These are phyloP conservation scores for Cariama cristata DNA, from an alignment of 2,113 vertebrate species.

Conservation along the genomic window DNA sequence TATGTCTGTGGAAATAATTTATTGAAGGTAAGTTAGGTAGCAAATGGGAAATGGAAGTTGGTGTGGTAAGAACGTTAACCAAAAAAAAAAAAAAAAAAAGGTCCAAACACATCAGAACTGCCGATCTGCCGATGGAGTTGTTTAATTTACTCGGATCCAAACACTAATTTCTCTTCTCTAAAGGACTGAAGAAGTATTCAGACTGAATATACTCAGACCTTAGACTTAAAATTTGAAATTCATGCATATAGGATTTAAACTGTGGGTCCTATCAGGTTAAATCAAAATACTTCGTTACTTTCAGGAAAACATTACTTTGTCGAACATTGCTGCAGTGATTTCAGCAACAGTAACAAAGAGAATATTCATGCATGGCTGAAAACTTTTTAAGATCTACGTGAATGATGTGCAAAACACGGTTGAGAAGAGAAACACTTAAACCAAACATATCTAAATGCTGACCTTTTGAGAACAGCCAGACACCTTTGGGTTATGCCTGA, in stretches of 20 bases:
- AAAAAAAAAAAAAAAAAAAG: background rate
- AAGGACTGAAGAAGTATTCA: background rate
- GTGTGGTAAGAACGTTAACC: background rate
- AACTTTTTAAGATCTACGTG: background rate
- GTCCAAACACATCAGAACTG: background rate
- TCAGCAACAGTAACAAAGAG: background rate
- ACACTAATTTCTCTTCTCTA: background rate
- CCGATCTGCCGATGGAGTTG: background rate
- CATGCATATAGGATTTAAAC: background rate
- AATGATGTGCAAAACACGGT: background rate
- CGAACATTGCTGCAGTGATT: background rate
- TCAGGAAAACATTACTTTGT: background rate
- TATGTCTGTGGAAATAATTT: background rate
- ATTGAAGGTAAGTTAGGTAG: background rate
- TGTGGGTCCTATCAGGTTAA: background rate
- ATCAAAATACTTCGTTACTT: background rate
- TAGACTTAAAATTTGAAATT: background rate
- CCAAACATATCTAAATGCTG: background rate
- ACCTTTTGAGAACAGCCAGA: background rate
- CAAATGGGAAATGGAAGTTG: background rate
- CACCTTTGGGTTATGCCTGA: background rate
- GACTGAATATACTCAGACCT: background rate
- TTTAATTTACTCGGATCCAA: background rate
- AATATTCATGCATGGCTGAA: background rate
- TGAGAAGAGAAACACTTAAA: background rate